Evolutionary conservation across 2,888 invertebrate species (phyloP), one percentile per base, ranked within the genome.

Genomic region (Cosmorhoe ocellata): DNA sequence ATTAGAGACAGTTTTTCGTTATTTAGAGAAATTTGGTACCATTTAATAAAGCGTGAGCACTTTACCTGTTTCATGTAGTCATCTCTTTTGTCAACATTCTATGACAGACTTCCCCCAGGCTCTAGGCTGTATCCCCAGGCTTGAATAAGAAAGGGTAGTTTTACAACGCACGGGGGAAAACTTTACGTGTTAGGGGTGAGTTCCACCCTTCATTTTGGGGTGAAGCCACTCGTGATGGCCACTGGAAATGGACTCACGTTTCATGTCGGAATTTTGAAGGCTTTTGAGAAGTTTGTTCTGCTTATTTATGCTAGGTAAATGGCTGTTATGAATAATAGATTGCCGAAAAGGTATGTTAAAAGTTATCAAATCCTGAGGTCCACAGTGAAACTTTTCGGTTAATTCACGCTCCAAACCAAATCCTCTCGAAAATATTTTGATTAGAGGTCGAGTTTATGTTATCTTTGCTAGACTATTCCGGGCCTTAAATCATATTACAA

Each of bases 91-190:
- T 12, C 12, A 12, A 24, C 30, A 43, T 30, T 83, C 81, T 76
- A 46, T 77, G 74, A 31, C 61, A 64, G 64, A 60, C 74, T 71
- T 67, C 75, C 81, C 80, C 73, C 69, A 81, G 74, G 73, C 81
- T 74, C 68, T 76, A 76, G 73, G 70, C 72, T 66, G 67, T 63
- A 72, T 76, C 81, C 80, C 77, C 72, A 71, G 73, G 73, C 72
- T 78, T 69, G 70, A 68, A 71, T 76, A 79, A 78, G 79, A 78
- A 82, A 80, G 85, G 86, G 87, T 85, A 87, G 86, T 86, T 88
- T 85, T 84, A 87, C 84, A 84, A 74, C 79, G 68, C 85, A 69
- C 84, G 47, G 72, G 87, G 87, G 87, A 87, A 81, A 87, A 85
- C 79, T 86, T 84, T 79, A 79, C 82, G 76, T 79, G 79, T 77